Conservation (phyloP, 2,113 vertebrate genomes). For the Andinoacara biseriatus region DNA sequence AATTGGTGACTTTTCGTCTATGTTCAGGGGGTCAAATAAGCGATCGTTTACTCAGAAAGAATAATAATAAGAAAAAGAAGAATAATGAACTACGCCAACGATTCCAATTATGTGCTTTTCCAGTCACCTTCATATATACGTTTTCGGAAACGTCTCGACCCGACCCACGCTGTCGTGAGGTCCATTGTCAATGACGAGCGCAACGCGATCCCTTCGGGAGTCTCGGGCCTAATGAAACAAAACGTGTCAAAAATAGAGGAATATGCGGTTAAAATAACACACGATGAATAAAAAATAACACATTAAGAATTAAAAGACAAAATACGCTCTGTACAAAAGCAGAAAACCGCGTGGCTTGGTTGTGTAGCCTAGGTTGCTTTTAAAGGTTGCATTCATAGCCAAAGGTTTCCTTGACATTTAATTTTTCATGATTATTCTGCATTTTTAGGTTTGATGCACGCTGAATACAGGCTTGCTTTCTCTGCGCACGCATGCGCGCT, state of each 20-base stretch:
- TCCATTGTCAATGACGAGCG: no score
- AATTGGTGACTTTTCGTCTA: no score
- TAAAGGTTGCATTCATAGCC: background rate
- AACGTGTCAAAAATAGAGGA: background rate
- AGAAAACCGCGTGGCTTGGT: background rate
- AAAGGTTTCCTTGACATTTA: background rate
- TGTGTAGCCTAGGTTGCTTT: background rate
- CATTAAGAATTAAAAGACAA: background rate
- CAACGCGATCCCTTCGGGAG: no score
- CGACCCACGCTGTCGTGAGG: no score
- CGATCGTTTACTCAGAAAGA: no score
- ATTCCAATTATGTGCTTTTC: no score
- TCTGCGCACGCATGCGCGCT: conserved; percentile 71
- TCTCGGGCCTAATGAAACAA: background rate
- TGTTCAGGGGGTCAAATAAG: no score
- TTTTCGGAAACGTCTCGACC: no score
- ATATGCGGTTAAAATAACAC: background rate
- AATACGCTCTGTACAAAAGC: background rate
- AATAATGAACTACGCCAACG: no score
- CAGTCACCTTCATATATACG: no score
- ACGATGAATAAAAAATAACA: background rate
- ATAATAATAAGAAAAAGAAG: no score
- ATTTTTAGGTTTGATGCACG: background rate
- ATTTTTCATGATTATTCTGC: background rate
- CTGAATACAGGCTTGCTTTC: background rate